Conservation (phyloP, 1,140 invertebrate species). For the Drosophila watanabei region DNA sequence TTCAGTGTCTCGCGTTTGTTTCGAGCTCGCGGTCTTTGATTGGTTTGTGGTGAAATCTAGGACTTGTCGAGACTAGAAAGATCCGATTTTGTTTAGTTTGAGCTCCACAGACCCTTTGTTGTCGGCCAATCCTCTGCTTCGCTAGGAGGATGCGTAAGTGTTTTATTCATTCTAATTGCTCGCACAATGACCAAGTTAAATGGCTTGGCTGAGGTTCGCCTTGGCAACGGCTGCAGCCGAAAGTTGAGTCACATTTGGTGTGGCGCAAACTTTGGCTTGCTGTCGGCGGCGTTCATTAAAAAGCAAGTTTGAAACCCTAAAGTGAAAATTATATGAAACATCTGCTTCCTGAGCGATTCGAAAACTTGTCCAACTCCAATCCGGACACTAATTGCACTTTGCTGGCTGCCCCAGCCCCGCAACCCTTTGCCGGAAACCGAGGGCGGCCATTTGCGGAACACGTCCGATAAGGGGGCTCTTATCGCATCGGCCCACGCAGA, state of each 20-base stretch:
- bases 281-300: slow-evolving; percentile 36
- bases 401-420: neutral
- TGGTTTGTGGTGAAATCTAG: neutral
- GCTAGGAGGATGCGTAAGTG: slow-evolving; percentile 34
- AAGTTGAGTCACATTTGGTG: slow-evolving; percentile 32
- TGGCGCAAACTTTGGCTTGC: slow-evolving; percentile 17
- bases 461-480: slow-evolving; percentile 24
- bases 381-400: slow-evolving; percentile 41
- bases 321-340: slow-evolving; percentile 41
- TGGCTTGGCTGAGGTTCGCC: neutral
- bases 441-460: slow-evolving; percentile 24
- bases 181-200: slow-evolving; percentile 13
- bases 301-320: slow-evolving; percentile 31
- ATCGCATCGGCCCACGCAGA: slow-evolving; percentile 36
- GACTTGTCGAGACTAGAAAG: neutral
- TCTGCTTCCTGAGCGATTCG: slow-evolving; percentile 34
- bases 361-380: slow-evolving; percentile 12
- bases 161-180: slow-evolving; percentile 19
- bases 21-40: neutral
- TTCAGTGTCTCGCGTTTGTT: neutral
- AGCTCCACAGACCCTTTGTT: neutral
- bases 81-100: neutral
- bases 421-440: slow-evolving; percentile 14
- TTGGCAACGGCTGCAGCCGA: slow-evolving; percentile 5
- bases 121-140: slow-evolving; percentile 8